Conservation (phyloP, 2,888 invertebrate genomes). For the Ichneumon xanthorius region DNA sequence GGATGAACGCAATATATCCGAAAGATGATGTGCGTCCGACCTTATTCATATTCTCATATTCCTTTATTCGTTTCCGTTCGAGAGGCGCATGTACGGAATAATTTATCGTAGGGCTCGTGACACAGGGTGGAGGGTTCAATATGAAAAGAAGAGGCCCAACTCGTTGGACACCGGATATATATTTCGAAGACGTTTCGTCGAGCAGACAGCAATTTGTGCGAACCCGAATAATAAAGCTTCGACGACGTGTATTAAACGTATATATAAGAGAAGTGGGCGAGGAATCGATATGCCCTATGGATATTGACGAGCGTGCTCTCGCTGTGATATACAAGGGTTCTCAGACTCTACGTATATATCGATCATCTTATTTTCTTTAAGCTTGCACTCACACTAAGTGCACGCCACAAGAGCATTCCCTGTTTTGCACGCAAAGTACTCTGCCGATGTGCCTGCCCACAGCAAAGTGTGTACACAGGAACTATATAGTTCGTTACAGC, state of each 20-base stretch:
- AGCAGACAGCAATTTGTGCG: conserved; percentile 61
- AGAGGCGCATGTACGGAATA: conserved; percentile 45
- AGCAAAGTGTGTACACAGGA: conserved; percentile 17
- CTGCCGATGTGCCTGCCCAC: not conserved
- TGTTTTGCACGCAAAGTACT: conserved; percentile 41
- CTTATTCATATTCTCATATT: conserved; percentile 35
- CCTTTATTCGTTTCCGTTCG: conserved; percentile 4
- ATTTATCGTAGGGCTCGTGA: conserved; percentile 50
- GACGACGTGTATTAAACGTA: not conserved
- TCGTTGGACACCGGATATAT: not conserved
- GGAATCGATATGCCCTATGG: conserved; percentile 67
- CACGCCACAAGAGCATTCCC: conserved; percentile 50
- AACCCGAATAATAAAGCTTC: conserved; percentile 61
- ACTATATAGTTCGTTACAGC: not conserved
- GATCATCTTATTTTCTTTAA: conserved; percentile 37
- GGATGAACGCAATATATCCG: conserved; percentile 38
- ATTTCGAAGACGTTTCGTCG: conserved; percentile 28
- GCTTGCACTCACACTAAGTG: conserved; percentile 19
- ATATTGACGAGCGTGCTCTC: conserved; percentile 61
- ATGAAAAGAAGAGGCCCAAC: not conserved
- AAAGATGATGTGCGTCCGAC: not conserved
- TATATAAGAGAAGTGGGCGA: conserved; percentile 24
- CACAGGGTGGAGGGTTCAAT: conserved; percentile 17
- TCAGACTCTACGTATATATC: conserved; percentile 28
- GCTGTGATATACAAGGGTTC: conserved; percentile 40